phyloP scores from a whole-genome alignment of 2,113 vertebrate species.

The Aythya baeri region DNA sequence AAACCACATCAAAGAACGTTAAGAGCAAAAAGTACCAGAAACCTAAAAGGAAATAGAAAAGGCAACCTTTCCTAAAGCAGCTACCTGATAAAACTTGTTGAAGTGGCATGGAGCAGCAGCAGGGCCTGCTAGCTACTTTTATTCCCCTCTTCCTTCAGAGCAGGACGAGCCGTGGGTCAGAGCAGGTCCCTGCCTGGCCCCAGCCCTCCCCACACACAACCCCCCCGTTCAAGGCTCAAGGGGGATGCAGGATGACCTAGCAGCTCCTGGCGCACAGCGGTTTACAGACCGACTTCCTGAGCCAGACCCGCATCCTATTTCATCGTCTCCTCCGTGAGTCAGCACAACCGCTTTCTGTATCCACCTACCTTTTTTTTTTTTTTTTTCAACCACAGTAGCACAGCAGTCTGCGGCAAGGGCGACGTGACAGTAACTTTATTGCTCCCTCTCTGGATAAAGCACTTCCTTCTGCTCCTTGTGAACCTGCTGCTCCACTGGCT shows the following conservation, averaged over 20 bases:
- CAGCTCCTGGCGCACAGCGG: background rate
- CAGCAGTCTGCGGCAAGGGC: background rate
- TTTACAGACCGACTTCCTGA: background rate
- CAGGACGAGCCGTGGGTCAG: background rate
- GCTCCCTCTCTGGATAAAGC: background rate
- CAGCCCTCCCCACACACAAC: background rate
- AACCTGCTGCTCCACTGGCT: background rate
- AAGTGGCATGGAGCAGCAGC: background rate
- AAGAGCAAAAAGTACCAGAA: background rate
- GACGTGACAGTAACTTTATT: background rate
- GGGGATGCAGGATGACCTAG: background rate
- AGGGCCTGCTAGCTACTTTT: background rate
- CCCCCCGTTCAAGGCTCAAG: rapidly evolving
- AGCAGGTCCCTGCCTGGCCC: background rate
- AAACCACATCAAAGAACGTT: background rate
- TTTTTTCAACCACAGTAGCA: background rate
- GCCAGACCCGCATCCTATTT: background rate
- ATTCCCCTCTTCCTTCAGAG: background rate
- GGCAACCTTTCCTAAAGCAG: background rate
- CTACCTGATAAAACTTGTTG: background rate
- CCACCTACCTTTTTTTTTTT: background rate
- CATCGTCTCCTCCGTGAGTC: background rate
- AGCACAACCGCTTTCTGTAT: rapidly evolving
- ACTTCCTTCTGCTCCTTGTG: background rate
- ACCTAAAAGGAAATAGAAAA: background rate